phyloP scores from a whole-genome alignment of 2,113 vertebrate species.

The Cololabis saira region DNA sequence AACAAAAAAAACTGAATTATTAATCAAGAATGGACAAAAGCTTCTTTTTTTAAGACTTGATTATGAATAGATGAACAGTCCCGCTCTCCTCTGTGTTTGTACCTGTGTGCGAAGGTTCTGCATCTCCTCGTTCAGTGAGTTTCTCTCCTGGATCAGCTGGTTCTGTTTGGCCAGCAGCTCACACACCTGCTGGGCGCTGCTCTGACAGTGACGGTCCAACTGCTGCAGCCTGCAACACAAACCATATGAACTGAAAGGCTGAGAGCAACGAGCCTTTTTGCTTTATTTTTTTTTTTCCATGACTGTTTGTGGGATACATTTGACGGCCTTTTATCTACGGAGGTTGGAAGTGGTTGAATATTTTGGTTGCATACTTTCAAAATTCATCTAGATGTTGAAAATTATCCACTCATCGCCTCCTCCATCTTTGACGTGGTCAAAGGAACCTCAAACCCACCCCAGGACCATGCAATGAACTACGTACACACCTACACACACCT shows the following conservation, averaged over 20 bases:
- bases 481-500: no score
- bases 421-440: no score
- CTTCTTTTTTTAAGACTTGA: no score
- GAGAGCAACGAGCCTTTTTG: neutral
- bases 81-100: constrained; percentile 28
- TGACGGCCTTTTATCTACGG: no score
- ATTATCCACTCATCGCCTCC: no score
- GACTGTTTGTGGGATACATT: no score
- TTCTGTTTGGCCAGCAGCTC: constrained; percentile 91
- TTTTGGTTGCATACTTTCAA: no score
- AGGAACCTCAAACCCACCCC: no score
- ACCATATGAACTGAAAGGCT: constrained; percentile 47
- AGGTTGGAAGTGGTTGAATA: no score
- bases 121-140: constrained; percentile 86
- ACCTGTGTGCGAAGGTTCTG: constrained; percentile 82
- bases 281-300: no score
- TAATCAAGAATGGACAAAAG: neutral
- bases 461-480: no score
- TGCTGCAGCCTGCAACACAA: constrained; percentile 87
- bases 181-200: constrained; percentile 90
- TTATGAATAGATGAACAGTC: neutral
- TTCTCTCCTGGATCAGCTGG: constrained; percentile 88
- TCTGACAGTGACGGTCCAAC: constrained; percentile 91
- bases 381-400: no score
- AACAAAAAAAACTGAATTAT: neutral